Percentiles rank a stretch among this genome's conserved stretches.
Evolutionary conservation across 2,797 vertebrate genomes (phyloP).

Genomic region (Halcyon badia): DNA sequence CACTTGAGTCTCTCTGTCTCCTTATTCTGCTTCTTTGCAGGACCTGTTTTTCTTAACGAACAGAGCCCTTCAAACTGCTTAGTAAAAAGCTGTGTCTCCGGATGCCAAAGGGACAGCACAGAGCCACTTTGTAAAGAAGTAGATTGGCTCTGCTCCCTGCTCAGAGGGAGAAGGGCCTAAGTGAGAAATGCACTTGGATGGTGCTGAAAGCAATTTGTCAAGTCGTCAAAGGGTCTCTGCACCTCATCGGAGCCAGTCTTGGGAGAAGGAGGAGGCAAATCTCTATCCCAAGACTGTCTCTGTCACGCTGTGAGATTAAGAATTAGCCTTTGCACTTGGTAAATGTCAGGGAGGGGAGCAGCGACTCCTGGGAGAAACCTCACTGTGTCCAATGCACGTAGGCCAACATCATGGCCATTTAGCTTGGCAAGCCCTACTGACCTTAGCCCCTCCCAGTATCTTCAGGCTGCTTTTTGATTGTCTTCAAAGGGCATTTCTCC

Average conservation of each 20-base stretch:
- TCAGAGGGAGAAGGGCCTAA: neutral
- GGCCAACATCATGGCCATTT: rapidly evolving
- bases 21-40: neutral
- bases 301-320: neutral
- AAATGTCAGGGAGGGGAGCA: neutral
- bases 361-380: neutral
- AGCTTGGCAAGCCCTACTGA: neutral
- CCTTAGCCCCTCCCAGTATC: neutral
- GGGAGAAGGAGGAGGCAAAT: neutral
- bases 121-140: constrained; percentile 12
- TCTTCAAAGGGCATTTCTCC: neutral
- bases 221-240: neutral
- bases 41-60: neutral
- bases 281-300: neutral
- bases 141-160: neutral
- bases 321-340: neutral
- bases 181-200: neutral
- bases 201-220: neutral
- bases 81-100: neutral
- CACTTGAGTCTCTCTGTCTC: neutral
- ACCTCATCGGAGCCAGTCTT: neutral
- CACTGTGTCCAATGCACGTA: neutral
- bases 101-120: constrained; percentile 33
- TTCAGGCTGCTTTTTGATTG: neutral
- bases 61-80: neutral